Percentiles rank a stretch among this genome's conserved stretches.
Evolutionary conservation across 1,140 invertebrate genomes (phyloP).

Genomic region (Drosophila sproati): DNA sequence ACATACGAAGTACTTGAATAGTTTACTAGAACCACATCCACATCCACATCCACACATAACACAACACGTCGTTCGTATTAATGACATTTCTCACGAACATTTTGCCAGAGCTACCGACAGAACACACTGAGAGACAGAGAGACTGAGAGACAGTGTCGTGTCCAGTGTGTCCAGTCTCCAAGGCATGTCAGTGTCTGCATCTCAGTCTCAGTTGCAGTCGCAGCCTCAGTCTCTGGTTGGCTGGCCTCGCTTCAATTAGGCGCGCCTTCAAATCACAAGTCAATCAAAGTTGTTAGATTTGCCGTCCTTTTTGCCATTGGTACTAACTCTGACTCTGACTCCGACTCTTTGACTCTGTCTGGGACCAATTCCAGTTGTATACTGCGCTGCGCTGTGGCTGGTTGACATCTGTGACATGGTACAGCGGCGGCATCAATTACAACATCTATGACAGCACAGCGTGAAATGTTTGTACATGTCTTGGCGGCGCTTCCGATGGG

Average conservation of each 20-base stretch:
- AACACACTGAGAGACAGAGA: conserved; percentile 35
- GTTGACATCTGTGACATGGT: conserved; percentile 79
- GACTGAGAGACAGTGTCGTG: conserved; percentile 28
- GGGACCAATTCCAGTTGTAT: conserved; percentile 28
- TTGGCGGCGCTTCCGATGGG: conserved; percentile 78
- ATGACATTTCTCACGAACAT: conserved; percentile 82
- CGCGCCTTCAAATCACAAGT: conserved; percentile 81
- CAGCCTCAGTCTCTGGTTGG: conserved; percentile 29
- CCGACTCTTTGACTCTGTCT: conserved; percentile 20
- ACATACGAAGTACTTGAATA: conserved; percentile 31
- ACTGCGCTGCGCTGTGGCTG: conserved; percentile 12
- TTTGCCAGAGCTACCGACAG: conserved; percentile 66
- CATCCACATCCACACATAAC: conserved; percentile 66
- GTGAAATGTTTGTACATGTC: conserved; percentile 82
- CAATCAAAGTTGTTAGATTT: conserved; percentile 81
- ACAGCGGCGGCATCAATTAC: conserved; percentile 79
- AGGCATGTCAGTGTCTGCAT: conserved; percentile 47
- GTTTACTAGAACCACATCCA: conserved; percentile 53
- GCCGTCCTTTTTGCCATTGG: conserved; percentile 52
- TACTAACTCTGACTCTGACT: conserved; percentile 28
- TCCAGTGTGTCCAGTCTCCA: conserved; percentile 44
- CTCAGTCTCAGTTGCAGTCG: conserved; percentile 23
- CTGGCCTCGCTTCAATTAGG: conserved; percentile 76
- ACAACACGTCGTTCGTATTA: conserved; percentile 77
- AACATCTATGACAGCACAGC: conserved; percentile 82